Percentiles rank a stretch among this genome's conserved stretches.
Conservation (phyloP, 2,113 vertebrate species). For the Tringa solitaria region DNA sequence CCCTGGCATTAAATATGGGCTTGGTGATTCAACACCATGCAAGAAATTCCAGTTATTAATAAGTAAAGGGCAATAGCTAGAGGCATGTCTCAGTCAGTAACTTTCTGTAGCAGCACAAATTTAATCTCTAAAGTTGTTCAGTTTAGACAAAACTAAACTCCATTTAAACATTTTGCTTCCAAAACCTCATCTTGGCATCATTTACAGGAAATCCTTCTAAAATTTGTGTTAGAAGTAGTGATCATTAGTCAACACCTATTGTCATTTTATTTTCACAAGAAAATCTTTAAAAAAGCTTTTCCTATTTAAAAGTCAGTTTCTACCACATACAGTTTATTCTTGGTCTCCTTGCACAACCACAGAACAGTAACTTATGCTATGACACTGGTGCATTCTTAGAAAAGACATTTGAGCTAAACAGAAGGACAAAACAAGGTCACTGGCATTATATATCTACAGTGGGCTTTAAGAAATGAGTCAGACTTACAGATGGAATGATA, state of each 20-base stretch:
- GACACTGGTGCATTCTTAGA: neutral
- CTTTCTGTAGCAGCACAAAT: neutral
- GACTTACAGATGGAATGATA: slow-evolving; percentile 22
- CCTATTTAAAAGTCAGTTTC: neutral
- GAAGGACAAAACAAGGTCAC: slow-evolving; percentile 28
- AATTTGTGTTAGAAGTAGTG: neutral
- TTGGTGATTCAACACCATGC: neutral
- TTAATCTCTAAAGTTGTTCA: neutral
- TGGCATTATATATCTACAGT: neutral
- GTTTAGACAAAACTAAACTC: neutral
- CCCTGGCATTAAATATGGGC: neutral
- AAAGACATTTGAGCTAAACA: slow-evolving; percentile 9
- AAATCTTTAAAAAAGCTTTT: neutral
- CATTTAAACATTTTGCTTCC: neutral
- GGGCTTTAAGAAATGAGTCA: slow-evolving; percentile 26
- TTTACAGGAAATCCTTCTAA: neutral
- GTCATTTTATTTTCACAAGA: neutral
- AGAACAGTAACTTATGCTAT: neutral
- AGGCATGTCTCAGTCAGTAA: neutral
- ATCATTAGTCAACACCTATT: neutral
- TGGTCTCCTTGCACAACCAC: neutral
- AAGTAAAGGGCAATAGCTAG: neutral
- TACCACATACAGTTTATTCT: neutral
- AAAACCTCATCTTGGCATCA: neutral
- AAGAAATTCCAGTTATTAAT: neutral